phyloP scores from a whole-genome alignment of 2,888 invertebrate genomes.

The Pseudolycoriella hygida region DNA sequence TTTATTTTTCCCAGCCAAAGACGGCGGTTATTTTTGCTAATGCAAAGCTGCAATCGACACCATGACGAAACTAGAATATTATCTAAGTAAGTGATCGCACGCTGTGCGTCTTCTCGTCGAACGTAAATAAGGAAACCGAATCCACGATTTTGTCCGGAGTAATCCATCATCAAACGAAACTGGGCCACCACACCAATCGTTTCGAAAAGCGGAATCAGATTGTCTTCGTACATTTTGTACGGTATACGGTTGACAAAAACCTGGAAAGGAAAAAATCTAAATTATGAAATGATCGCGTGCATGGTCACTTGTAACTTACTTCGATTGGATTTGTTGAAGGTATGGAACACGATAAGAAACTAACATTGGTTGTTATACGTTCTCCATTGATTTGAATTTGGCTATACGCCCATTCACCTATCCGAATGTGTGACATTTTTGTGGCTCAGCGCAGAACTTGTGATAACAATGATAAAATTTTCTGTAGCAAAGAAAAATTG shows the following conservation, averaged over 20 bases:
- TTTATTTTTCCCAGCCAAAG: neutral
- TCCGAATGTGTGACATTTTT: too few species aligned
- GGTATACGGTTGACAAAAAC: neutral
- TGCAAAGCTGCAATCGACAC: neutral
- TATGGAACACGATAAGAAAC: too few species aligned
- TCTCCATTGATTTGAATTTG: too few species aligned
- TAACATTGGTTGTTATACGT: too few species aligned
- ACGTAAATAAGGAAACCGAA: neutral
- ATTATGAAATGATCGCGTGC: too few species aligned
- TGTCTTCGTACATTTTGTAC: neutral
- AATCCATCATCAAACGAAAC: neutral
- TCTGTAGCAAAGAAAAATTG: too few species aligned
- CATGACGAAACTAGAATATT: neutral
- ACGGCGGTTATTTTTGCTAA: neutral
- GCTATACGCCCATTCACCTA: too few species aligned
- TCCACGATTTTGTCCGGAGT: neutral
- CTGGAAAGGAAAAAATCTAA: neutral
- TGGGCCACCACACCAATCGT: neutral
- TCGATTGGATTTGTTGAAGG: too few species aligned
- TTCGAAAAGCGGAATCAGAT: neutral
- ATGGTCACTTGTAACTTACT: too few species aligned
- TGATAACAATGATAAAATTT: too few species aligned
- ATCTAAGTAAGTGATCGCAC: neutral
- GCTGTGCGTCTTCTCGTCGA: neutral
- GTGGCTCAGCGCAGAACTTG: too few species aligned